Evolutionary conservation across 2,888 invertebrate genomes (phyloP), one percentile per base, ranked within the genome.

Genomic region (Suillia variegata): DNA sequence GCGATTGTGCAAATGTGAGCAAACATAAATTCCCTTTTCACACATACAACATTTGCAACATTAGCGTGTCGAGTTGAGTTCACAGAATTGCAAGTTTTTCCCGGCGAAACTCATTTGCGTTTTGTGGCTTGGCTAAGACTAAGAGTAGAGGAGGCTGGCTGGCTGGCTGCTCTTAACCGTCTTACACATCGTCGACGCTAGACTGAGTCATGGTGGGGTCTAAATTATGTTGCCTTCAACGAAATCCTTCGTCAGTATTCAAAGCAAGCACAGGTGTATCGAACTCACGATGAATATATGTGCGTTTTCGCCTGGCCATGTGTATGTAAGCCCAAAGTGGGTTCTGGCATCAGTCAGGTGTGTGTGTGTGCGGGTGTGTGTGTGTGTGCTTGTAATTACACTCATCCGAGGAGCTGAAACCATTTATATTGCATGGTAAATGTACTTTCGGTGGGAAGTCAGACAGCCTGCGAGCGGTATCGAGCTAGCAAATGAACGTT

Each of bases 1-100:
- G 18, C 45, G 6, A 17, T 45, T 45, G 45, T 45, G 45, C 17
- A 45, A 45, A 45, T 45, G 20, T 18, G 45, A 45, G 45, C 17
- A 45, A 45, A 45, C 45, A 45, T 45, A 45, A 17, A 45, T 45
- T 45, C 18, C 45, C 45, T 45, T 45, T 45, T 45, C 45, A 45
- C 45, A 45, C 45, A 18, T 45, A 18, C 45, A n/a, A n/a, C 45
- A 45, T 18, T 38, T 38, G 10, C 38, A 8, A 38, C 38, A 13
- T 38, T 38, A 38, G 38, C 26, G 26, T n/a, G n/a, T n/a, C 38
- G n/a, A 8, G 10, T 3, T n/a, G 38, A 38, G n/a, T 4, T n/a
- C n/a, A n/a, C n/a, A n/a, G 38, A 12, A 38, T 38, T 13, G n/a
- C n/a, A 13, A n/a, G n/a, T 38, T 38, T 38, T 3, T 5, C 45